Evolutionary conservation across 2,113 vertebrate species (phyloP).

Genomic region (Perca fluviatilis): DNA sequence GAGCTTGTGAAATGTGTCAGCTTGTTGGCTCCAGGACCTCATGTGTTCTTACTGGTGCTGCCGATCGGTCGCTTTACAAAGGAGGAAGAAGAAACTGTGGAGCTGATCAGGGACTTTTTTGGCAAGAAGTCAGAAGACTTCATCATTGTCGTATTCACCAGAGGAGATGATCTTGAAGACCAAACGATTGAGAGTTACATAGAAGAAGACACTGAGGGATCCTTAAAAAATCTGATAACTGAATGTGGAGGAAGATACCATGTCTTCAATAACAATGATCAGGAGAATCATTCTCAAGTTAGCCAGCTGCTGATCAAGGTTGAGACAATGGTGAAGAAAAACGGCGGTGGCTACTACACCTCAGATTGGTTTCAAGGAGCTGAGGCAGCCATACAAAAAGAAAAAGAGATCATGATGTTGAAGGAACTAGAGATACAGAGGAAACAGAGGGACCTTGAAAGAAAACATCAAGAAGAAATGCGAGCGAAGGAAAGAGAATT

Average conservation of each 20-base stretch:
- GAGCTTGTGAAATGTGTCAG: slow-evolving; percentile 59
- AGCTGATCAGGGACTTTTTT: slow-evolving; percentile 59
- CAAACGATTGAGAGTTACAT: slow-evolving; percentile 20
- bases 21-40: slow-evolving; percentile 67
- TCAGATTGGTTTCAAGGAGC: slow-evolving; percentile 45
- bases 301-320: slow-evolving; percentile 45
- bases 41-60: slow-evolving; percentile 70
- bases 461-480: slow-evolving; percentile 1
- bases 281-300: slow-evolving; percentile 47
- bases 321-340: slow-evolving; percentile 43
- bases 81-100: slow-evolving; percentile 57
- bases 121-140: slow-evolving; percentile 54
- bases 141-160: slow-evolving; percentile 64
- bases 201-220: rapidly evolving
- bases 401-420: slow-evolving; percentile 44
- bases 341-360: slow-evolving; percentile 45
- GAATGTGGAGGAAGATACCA: slow-evolving; percentile 51
- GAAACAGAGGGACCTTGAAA: slow-evolving; percentile 12
- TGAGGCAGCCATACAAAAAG: slow-evolving; percentile 41
- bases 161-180: slow-evolving; percentile 50
- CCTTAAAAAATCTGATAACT: neutral
- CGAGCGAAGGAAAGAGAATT: neutral
- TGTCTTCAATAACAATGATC: slow-evolving; percentile 54
- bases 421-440: slow-evolving; percentile 54
- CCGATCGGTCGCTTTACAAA: slow-evolving; percentile 59